Conservation (phyloP, 92 coral and sea anemone species). For the Porites cylindrica region DNA sequence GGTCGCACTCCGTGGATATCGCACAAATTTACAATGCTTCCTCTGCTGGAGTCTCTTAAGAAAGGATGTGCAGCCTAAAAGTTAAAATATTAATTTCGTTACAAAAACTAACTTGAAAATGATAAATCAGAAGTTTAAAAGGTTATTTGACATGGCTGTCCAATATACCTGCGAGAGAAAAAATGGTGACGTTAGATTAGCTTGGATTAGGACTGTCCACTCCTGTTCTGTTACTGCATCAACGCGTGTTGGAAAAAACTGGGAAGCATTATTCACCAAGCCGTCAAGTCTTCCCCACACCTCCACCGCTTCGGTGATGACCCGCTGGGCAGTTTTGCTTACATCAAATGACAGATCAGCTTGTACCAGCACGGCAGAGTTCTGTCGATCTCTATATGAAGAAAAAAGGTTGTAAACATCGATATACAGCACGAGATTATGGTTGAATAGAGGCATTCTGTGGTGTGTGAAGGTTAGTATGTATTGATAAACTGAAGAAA, state of each 20-base stretch:
- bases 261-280: constrained; percentile 75
- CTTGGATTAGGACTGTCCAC: constrained; percentile 62
- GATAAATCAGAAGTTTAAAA: too few species aligned
- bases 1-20: constrained; percentile 78
- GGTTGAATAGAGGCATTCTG: too few species aligned
- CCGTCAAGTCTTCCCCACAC: constrained; percentile 79
- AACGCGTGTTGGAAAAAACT: constrained; percentile 59
- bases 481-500: not conserved
- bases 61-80: constrained; percentile 69
- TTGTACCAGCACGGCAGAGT: constrained; percentile 64
- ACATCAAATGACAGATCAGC: constrained; percentile 45
- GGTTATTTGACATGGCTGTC: too few species aligned
- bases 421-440: too few species aligned
- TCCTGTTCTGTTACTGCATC: constrained; percentile 53
- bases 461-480: too few species aligned
- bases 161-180: constrained; percentile 72
- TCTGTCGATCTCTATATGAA: too few species aligned
- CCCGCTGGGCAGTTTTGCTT: constrained; percentile 48
- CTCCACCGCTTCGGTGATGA: constrained; percentile 47
- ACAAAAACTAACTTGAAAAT: too few species aligned
- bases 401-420: too few species aligned
- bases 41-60: constrained; percentile 46
- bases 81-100: not conserved
- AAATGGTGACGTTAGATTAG: constrained; percentile 79
- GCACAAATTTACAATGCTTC: constrained; percentile 66